Evolutionary conservation across 2,888 invertebrate genomes (phyloP).

Genomic region (Aphidoletes aphidimyza): DNA sequence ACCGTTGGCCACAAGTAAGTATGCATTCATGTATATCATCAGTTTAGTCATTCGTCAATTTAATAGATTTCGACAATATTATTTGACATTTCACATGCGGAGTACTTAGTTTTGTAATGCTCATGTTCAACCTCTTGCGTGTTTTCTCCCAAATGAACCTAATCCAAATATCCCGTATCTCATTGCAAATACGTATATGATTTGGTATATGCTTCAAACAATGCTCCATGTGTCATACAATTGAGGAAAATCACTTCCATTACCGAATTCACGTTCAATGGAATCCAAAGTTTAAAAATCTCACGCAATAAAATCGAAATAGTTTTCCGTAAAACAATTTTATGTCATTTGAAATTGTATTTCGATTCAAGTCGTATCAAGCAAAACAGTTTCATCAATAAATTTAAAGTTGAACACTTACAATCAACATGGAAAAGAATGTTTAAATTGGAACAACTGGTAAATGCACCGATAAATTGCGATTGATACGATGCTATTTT

Average conservation of each 20-base stretch:
- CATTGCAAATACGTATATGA: too few species aligned
- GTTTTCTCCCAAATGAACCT: neutral
- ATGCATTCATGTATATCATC: slow-evolving; percentile 53
- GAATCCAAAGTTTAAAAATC: too few species aligned
- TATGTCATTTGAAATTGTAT: neutral
- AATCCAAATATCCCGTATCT: too few species aligned
- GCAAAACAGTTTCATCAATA: neutral
- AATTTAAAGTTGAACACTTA: slow-evolving; percentile 15
- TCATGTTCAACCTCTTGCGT: neutral
- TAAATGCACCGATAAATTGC: neutral
- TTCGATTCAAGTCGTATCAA: neutral
- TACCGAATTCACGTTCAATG: too few species aligned
- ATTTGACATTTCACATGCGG: slow-evolving; percentile 25
- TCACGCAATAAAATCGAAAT: too few species aligned
- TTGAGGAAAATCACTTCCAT: too few species aligned
- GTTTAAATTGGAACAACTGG: neutral
- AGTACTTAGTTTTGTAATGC: neutral
- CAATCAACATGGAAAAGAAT: neutral
- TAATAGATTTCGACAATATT: neutral
- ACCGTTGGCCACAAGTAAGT: slow-evolving; percentile 87
- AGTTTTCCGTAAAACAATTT: neutral
- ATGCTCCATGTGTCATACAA: too few species aligned
- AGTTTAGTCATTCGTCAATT: too few species aligned
- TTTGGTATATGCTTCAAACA: too few species aligned
- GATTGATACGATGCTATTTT: neutral